phyloP scores from a whole-genome alignment of 2,888 invertebrate genomes.

The Melikaiella ostensackeni region DNA sequence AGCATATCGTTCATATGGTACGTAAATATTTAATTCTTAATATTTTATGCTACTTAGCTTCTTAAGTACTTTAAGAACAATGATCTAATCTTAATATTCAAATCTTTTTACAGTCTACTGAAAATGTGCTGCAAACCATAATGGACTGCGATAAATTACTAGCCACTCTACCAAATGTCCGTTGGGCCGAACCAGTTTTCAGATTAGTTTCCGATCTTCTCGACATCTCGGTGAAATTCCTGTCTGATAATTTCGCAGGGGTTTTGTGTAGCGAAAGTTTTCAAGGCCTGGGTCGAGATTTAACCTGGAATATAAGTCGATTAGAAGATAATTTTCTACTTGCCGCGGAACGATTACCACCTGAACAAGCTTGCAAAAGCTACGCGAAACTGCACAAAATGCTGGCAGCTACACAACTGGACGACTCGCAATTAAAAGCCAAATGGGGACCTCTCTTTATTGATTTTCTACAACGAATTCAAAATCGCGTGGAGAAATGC shows the following conservation, averaged over 20 bases:
- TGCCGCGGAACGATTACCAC: slow-evolving; percentile 87
- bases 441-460: slow-evolving; percentile 80
- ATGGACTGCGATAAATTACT: slow-evolving; percentile 90
- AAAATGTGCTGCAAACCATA: slow-evolving; percentile 90
- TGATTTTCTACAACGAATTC: slow-evolving; percentile 82
- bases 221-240: slow-evolving; percentile 88
- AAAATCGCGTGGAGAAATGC: slow-evolving; percentile 84
- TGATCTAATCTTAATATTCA: slow-evolving; percentile 7
- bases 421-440: slow-evolving; percentile 75
- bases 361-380: slow-evolving; percentile 90
- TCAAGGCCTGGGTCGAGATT: slow-evolving; percentile 83
- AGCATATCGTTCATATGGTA: slow-evolving; percentile 88
- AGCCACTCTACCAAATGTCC: slow-evolving; percentile 86
- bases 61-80: not conserved
- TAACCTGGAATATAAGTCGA: slow-evolving; percentile 86
- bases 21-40: not conserved
- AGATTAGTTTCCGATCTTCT: slow-evolving; percentile 88
- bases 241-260: slow-evolving; percentile 87
- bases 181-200: slow-evolving; percentile 91
- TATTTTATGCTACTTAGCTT: slow-evolving; percentile 5
- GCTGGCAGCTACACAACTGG: slow-evolving; percentile 65
- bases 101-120: slow-evolving; percentile 80
- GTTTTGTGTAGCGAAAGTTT: slow-evolving; percentile 85
- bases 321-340: slow-evolving; percentile 89
- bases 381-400: slow-evolving; percentile 79